phyloP scores from a whole-genome alignment of 2,797 vertebrate species.

The Parauchenoglanis ngamensis region DNA sequence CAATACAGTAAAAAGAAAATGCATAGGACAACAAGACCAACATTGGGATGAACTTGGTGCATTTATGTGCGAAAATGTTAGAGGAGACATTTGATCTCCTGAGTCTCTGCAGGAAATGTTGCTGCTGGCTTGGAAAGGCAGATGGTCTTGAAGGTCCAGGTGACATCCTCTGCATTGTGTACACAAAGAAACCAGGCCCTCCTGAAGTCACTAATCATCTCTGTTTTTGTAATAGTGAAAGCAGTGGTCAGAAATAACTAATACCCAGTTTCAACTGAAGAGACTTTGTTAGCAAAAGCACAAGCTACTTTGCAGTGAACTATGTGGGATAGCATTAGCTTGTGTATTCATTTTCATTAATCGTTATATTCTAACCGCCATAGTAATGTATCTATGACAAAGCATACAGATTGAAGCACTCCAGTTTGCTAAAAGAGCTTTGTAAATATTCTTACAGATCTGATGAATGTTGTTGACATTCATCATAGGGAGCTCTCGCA shows the following conservation, averaged over 20 bases:
- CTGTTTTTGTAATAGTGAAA: neutral
- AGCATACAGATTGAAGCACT: no score
- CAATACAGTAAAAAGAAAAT: neutral
- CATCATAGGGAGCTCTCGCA: no score
- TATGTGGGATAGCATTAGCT: no score
- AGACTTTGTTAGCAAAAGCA: no score
- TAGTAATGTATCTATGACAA: no score
- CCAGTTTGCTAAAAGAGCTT: no score
- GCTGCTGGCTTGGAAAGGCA: neutral
- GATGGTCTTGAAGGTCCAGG: constrained; percentile 7
- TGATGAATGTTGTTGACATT: no score
- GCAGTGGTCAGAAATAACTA: neutral
- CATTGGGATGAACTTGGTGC: neutral
- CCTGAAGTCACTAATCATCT: neutral
- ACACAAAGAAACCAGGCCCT: neutral
- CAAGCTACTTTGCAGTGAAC: no score
- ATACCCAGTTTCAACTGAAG: neutral
- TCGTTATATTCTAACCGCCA: no score
- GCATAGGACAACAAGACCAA: neutral
- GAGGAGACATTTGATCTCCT: neutral
- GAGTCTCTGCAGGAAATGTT: neutral
- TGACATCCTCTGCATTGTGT: neutral
- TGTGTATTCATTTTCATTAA: no score
- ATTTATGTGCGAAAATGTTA: neutral
- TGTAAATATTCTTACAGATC: no score